Evolutionary conservation across 1,140 invertebrate species (phyloP), one percentile per base, ranked within the genome.

Genomic region (Temnothorax curvispinosus): DNA sequence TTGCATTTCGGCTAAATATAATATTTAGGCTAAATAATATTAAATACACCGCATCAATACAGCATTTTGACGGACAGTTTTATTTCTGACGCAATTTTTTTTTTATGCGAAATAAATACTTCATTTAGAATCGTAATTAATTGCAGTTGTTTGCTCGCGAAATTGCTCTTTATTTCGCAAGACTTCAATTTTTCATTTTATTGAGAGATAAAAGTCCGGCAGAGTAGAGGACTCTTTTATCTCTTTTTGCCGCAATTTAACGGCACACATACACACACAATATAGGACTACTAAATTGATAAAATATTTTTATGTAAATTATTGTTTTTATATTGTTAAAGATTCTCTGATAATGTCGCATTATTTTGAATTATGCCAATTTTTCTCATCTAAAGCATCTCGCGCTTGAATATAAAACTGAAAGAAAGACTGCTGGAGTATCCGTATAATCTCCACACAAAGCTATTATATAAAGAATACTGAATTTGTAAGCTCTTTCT

Each of bases 131-230:
- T 81, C 41, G 52, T 72, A 56, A 71, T 81, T 71, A 81, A 71
- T 71, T 72, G 21, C 50, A 41, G 21, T 52, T 81, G 52, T 56
- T 72, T 81, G 47, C 50, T 71, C 65, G 78, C 38, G 38, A 56
- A 81, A 72, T 81, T 69, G 65, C 41, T 72, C 15, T 81, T 81
- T 69, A 81, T 81, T 32, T 15, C 21, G 50, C 78, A 32, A 41
- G 64, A 56, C 15, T 58, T 44, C 15, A 81, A 72, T 56, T 81
- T 81, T 71, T 71, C 44, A 78, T 64, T 47, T 60, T 11, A 60
- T 60, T 18, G 52, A 18, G 77, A 81, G 35, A 56, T 41, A 44
- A 18, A 69, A 54, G 21, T 56, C 32, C 6, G 13, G 35, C 5
- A 9, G 21, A 27, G 6, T 13, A 47, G n/a, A 3, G 35, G 15